Evolutionary conservation across 2,113 vertebrate genomes (phyloP), one percentile per base, ranked within the genome.

Genomic region (Andinoacara biseriatus): DNA sequence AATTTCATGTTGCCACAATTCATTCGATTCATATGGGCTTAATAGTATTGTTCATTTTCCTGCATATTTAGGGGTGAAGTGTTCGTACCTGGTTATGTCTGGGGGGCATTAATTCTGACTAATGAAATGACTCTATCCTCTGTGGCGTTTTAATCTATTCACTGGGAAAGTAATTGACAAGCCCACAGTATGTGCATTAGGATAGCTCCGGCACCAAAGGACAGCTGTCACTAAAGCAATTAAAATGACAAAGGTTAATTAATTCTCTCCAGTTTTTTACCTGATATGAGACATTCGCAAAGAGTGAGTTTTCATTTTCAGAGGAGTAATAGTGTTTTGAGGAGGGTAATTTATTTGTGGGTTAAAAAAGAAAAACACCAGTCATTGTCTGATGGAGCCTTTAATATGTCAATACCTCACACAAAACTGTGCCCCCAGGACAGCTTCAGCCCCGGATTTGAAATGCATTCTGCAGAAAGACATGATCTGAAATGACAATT

Each of bases 161-260:
- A 90, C 83, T 77, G 88, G 56, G 81, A 92, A 93, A 93, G 92
- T 92, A 94, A 93, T 93, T 94, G 94, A 95, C 94, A 94, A 94
- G 89, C 88, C 85, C 82, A 84, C 90, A 90, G 92, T 92, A 82
- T 90, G 93, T 93, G 91, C 89, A 81, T 87, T 87, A 89, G 92
- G 91, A 90, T 87, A 83, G 92, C 91, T 90, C 75, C 57, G 20
- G 89, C 87, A 82, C 89, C 91, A 92, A 94, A 95, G 92, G 93
- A 95, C 93, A 93, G 93, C 91, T 92, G 92, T 93, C 93, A 93
- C 90, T 90, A 91, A 95, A 93, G 93, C 93, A 95, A 95, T 94
- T 94, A 93, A 94, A 94, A 95, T 94, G 93, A 95, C 93, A 95
- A 94, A 94, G 94, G 91, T 94, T 95, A 92, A 95, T 95, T 94